Conservation (phyloP, 2,888 invertebrate species). For the Mythimna loreyi region DNA sequence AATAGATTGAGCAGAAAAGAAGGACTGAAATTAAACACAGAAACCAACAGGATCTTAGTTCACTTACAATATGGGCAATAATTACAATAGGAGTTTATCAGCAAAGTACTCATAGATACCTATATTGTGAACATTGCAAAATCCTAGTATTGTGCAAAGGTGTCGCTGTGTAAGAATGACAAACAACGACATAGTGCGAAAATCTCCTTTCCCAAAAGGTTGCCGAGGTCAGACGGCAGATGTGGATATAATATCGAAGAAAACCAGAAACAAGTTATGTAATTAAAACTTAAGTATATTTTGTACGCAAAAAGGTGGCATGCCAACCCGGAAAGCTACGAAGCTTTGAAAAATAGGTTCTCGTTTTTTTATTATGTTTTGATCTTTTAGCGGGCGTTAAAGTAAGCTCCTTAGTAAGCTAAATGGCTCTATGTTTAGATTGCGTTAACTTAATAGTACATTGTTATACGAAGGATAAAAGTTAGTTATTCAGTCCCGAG, state of each 20-base stretch:
- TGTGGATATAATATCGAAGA: neutral
- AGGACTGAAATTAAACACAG: no score
- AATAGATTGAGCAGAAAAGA: no score
- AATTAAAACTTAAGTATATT: neutral
- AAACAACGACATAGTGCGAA: conserved; percentile 18
- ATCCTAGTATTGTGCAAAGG: neutral
- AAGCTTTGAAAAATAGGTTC: no score
- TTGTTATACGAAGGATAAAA: no score
- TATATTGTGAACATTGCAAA: conserved; percentile 1
- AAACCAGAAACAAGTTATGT: conserved; percentile 18
- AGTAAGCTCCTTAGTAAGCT: no score
- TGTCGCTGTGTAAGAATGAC: conserved; percentile 12
- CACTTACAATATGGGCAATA: neutral
- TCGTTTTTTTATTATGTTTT: no score
- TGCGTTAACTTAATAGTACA: no score
- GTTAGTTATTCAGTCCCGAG: no score
- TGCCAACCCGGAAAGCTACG: no score
- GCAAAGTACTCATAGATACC: neutral
- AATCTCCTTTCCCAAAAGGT: conserved; percentile 35
- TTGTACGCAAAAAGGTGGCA: no score
- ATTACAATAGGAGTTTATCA: neutral
- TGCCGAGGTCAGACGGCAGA: conserved; percentile 19
- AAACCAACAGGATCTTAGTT: neutral
- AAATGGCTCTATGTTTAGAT: no score
- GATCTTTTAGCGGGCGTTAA: no score